Evolutionary conservation across 2,113 vertebrate genomes (phyloP), one percentile per base, ranked within the genome.

Genomic region (Hystrix cristata): DNA sequence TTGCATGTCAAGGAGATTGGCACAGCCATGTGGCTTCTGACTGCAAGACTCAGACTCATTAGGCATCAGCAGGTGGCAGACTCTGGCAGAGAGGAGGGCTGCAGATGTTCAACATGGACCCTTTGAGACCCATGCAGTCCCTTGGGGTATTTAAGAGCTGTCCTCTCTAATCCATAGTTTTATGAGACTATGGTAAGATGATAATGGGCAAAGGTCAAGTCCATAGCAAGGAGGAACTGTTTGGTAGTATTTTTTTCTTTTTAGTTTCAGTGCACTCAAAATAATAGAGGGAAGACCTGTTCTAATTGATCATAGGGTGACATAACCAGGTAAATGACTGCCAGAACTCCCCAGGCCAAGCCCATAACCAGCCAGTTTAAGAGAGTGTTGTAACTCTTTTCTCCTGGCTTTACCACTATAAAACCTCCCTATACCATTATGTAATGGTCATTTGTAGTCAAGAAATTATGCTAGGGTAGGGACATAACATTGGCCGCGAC

Each of bases 201-300:
- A 21, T 83, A 48, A 59, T 91, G 48, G 16, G 34, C 91, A 94
- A 95, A 87, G 14, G 18, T 62, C 71, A 96, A 81, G 57, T 83
- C 48, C 74, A 12, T 79, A 55, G 13, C 48, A 92, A 65, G 19
- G 29, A 93, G 18, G 51, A 81, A 57, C 72, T 92, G 34, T 94
- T 95, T 64, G 29, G 53, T 91, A 83, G 57, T 76, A 8, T 31
- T 65, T 57, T 84, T 95, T 34, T 57, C 82, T 74, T 87, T 74
- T 91, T 23, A 51, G 87, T 79, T 94, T 94, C 51, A 90, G 38
- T 79, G 34, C 31, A 27, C 31, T 78, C 59, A 86, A 27, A 94
- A 81, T 97, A 80, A 83, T 48, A 92, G 64, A 82, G 72, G 72
- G 71, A 94, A 94, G 46, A 85, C 48, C 25, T 93, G 19, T 91